These are phyloP conservation scores for Pantherophis guttatus DNA, from an alignment of 2,113 vertebrate species.

Conservation along the genomic window DNA sequence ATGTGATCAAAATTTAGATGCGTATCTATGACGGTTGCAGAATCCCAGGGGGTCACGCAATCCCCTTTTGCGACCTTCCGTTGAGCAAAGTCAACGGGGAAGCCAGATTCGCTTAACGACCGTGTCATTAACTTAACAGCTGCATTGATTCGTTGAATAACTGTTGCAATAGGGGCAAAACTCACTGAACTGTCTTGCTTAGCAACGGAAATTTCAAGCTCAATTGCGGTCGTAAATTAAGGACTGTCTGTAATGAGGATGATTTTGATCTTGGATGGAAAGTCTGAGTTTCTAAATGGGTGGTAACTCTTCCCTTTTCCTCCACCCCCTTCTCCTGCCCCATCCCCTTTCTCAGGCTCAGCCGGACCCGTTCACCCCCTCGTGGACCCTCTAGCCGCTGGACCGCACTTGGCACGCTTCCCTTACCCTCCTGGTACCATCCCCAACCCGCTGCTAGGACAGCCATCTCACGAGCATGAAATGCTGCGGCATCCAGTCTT, in stretches of 20 bases:
- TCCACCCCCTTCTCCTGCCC: background rate
- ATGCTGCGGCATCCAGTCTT: conserved; percentile 97
- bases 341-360: conserved; percentile 73
- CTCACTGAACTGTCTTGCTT: too few species aligned
- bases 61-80: too few species aligned
- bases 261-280: conserved; percentile 4
- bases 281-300: background rate
- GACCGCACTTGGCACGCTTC: conserved; percentile 93
- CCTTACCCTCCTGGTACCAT: conserved; percentile 94
- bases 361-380: conserved; percentile 88
- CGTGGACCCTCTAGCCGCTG: conserved; percentile 85
- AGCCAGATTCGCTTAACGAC: too few species aligned
- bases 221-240: too few species aligned
- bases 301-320: background rate
- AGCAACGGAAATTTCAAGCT: too few species aligned
- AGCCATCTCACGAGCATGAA: conserved; percentile 95
- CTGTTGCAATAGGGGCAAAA: too few species aligned
- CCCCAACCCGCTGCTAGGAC: conserved; percentile 90
- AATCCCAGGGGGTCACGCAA: too few species aligned
- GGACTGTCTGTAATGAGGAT: background rate
- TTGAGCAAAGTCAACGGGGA: too few species aligned
- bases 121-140: too few species aligned
- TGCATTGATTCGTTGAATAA: too few species aligned
- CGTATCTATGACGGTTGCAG: too few species aligned
- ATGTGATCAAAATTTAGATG: too few species aligned